These are phyloP conservation scores for Bombus vancouverensis DNA, from an alignment of 1,140 invertebrate genomes.

Conservation along the genomic window DNA sequence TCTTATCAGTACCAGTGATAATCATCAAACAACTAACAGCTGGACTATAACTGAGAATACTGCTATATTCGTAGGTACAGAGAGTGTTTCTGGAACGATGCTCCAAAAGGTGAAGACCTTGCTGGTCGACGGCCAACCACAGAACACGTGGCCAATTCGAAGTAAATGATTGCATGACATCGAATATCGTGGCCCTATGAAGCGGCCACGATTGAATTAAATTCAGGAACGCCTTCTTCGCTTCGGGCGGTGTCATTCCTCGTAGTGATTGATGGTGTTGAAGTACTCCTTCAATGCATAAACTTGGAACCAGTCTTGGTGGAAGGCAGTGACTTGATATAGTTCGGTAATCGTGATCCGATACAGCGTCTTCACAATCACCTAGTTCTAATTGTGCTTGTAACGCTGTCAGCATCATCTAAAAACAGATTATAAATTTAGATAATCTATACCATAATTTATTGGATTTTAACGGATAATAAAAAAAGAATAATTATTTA, in stretches of 20 bases:
- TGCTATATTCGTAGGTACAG: slow-evolving; percentile 94
- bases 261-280: slow-evolving; percentile 94
- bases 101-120: slow-evolving; percentile 95
- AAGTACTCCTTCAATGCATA: slow-evolving; percentile 90
- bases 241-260: slow-evolving; percentile 92
- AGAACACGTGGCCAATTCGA: slow-evolving; percentile 96
- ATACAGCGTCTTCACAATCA: slow-evolving; percentile 87
- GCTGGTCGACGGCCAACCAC: slow-evolving; percentile 96
- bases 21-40: slow-evolving; percentile 95
- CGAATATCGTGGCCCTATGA: slow-evolving; percentile 96
- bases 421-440: slow-evolving; percentile 49
- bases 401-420: slow-evolving; percentile 96
- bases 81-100: slow-evolving; percentile 93
- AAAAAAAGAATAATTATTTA: slow-evolving; percentile 82
- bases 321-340: slow-evolving; percentile 93
- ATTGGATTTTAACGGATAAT: not conserved
- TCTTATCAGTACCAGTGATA: slow-evolving; percentile 92
- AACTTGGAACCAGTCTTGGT: slow-evolving; percentile 88
- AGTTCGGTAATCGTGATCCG: slow-evolving; percentile 87
- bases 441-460: not conserved
- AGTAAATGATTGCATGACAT: slow-evolving; percentile 98
- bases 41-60: slow-evolving; percentile 93
- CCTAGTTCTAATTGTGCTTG: slow-evolving; percentile 96
- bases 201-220: slow-evolving; percentile 96
- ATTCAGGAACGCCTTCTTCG: slow-evolving; percentile 96